phyloP scores from a whole-genome alignment of 2,113 vertebrate genomes.

The Petrocephalus zakoni region DNA sequence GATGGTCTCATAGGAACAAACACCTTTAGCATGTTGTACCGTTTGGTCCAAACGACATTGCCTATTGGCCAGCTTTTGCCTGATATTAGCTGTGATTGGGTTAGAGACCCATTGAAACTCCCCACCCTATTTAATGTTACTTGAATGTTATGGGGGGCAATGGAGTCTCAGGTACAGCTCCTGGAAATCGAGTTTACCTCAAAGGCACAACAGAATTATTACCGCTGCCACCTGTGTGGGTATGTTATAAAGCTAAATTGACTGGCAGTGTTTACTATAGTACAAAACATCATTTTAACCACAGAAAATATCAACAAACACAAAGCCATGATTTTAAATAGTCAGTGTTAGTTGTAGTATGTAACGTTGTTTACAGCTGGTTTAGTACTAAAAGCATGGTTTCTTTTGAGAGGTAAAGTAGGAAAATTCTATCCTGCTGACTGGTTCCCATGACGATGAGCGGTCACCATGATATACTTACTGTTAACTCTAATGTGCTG shows the following conservation, averaged over 20 bases:
- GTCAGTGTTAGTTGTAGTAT: neutral
- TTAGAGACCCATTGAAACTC: neutral
- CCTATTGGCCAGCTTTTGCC: neutral
- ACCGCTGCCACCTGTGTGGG: neutral
- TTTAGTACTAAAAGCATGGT: neutral
- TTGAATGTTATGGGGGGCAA: neutral
- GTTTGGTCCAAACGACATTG: neutral
- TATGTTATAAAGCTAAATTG: neutral
- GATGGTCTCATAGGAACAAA: neutral
- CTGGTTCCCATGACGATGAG: neutral
- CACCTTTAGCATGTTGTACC: neutral
- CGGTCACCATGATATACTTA: neutral
- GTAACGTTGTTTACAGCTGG: neutral
- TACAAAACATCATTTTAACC: neutral
- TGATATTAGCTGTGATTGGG: neutral
- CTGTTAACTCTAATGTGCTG: neutral
- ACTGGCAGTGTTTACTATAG: neutral
- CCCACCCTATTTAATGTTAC: neutral
- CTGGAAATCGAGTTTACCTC: neutral
- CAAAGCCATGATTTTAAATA: neutral
- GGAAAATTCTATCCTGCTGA: too few species aligned
- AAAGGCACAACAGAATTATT: neutral
- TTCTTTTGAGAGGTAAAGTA: neutral
- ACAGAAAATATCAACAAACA: neutral
- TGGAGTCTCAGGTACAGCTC: neutral